phyloP scores from a whole-genome alignment of 1,140 invertebrate genomes.

The Aphaenogaster floridana region DNA sequence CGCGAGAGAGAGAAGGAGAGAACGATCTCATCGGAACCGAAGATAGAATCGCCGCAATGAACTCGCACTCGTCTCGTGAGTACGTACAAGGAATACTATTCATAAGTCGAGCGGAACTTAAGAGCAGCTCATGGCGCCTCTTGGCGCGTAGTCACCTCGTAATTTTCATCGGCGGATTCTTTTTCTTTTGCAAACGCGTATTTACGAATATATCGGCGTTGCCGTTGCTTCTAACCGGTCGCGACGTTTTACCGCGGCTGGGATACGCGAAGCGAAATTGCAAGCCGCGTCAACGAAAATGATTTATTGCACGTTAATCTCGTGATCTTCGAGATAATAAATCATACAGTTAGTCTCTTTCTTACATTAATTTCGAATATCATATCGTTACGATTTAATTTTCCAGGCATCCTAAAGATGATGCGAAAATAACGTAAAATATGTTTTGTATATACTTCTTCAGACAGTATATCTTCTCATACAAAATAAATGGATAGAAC shows the following conservation, averaged over 20 bases:
- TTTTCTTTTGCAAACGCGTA: constrained; percentile 27
- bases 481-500: not conserved
- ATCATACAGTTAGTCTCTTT: constrained; percentile 1
- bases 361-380: constrained; percentile 15
- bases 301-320: constrained; percentile 43
- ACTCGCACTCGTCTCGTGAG: constrained; percentile 45
- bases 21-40: constrained; percentile 44
- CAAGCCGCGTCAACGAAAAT: constrained; percentile 7
- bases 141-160: constrained; percentile 62
- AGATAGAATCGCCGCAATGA: constrained; percentile 71
- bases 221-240: constrained; percentile 14
- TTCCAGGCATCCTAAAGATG: not conserved
- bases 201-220: constrained; percentile 63
- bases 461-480: not conserved
- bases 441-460: not conserved
- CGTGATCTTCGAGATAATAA: constrained; percentile 7
- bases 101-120: constrained; percentile 59
- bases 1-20: not conserved
- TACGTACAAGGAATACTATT: constrained; percentile 74
- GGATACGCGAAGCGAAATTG: constrained; percentile 19
- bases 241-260: not conserved
- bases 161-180: constrained; percentile 60
- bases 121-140: constrained; percentile 45
- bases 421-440: not conserved
- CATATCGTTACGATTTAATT: not conserved